These are phyloP conservation scores for Heterohyrax brucei DNA, from an alignment of 2,797 vertebrate genomes.

Conservation along the genomic window DNA sequence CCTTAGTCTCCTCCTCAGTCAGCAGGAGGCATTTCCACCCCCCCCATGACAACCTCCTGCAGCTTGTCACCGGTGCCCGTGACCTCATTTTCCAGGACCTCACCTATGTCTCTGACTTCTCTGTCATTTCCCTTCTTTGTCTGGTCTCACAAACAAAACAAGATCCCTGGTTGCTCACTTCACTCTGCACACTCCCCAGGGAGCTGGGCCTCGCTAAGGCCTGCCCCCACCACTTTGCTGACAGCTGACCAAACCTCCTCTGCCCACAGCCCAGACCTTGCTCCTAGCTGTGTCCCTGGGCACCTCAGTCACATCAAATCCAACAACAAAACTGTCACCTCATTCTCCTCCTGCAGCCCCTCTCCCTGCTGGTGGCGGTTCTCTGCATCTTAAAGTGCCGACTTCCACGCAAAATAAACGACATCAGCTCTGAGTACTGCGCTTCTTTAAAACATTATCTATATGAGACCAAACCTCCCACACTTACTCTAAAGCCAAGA, in stretches of 20 bases:
- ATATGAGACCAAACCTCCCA: background rate
- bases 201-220: background rate
- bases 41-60: no score
- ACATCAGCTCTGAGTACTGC: no score
- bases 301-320: background rate
- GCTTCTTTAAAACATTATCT: no score
- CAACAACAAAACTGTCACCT: background rate
- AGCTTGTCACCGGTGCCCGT: background rate
- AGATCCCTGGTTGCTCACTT: background rate
- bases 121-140: background rate
- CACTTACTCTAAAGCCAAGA: background rate
- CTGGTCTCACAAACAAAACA: background rate
- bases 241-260: background rate
- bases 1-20: no score
- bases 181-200: background rate
- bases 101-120: background rate
- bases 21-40: background rate
- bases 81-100: background rate
- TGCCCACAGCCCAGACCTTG: background rate
- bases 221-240: no score
- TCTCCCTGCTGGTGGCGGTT: background rate
- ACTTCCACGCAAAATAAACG: background rate
- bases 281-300: background rate
- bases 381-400: background rate
- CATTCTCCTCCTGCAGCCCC: background rate